Percentiles rank a stretch among this genome's conserved stretches.
phyloP scores from a whole-genome alignment of 2,888 invertebrate genomes.

The Lasioglossum marginatum region DNA sequence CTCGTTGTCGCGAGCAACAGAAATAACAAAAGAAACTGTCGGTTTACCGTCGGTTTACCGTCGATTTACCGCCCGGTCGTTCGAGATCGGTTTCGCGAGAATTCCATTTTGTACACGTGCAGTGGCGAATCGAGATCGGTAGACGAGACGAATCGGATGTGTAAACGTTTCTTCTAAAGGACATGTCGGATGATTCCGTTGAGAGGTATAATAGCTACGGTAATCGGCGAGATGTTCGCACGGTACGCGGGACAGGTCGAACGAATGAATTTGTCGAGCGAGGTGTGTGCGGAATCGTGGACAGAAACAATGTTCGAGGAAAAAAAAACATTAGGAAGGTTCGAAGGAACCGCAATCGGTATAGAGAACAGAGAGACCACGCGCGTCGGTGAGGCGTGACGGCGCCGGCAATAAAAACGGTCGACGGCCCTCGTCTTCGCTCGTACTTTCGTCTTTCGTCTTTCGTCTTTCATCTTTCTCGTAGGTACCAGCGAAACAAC shows the following conservation, averaged over 20 bases:
- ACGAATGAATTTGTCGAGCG: background rate
- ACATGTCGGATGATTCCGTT: background rate
- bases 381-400: slow-evolving; percentile 77
- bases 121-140: background rate
- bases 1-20: background rate
- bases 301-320: slow-evolving; percentile 2
- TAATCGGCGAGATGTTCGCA: background rate
- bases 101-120: background rate
- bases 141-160: background rate
- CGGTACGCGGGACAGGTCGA: background rate
- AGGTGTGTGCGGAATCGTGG: background rate
- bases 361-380: slow-evolving; percentile 60
- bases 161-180: background rate
- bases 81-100: background rate
- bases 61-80: background rate
- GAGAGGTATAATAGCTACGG: background rate
- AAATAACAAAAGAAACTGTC: slow-evolving; percentile 10
- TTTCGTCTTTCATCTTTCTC: slow-evolving; percentile 79
- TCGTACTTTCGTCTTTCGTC: slow-evolving; percentile 81
- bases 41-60: background rate
- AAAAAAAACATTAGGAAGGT: background rate
- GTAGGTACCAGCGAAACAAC: slow-evolving; percentile 61
- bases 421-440: slow-evolving; percentile 60
- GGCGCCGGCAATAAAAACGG: slow-evolving; percentile 78
- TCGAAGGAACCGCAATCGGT: slow-evolving; percentile 19